These are phyloP conservation scores for Hydrotaea diabolus DNA, from an alignment of 2,888 invertebrate species.

Conservation along the genomic window DNA sequence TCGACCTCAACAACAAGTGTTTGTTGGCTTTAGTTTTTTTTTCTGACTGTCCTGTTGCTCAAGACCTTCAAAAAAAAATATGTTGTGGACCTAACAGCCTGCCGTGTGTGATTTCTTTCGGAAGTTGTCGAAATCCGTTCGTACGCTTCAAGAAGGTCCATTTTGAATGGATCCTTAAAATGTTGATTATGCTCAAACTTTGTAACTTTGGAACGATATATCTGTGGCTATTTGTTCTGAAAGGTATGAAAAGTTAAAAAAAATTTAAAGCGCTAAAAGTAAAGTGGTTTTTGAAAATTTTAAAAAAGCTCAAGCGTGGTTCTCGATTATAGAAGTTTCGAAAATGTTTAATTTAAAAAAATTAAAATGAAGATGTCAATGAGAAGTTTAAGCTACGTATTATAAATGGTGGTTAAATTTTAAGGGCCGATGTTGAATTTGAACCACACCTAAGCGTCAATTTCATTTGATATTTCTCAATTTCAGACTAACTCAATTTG, in stretches of 20 bases:
- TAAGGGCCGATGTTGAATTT: too few species aligned
- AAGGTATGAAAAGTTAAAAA: constrained; percentile 38
- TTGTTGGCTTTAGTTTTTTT: too few species aligned
- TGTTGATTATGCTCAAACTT: constrained; percentile 51
- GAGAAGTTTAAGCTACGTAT: too few species aligned
- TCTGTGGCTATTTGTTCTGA: constrained; percentile 58
- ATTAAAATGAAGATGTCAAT: too few species aligned
- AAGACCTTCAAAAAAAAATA: not conserved
- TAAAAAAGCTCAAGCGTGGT: too few species aligned
- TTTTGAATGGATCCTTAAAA: constrained; percentile 60
- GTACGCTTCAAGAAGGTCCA: not conserved
- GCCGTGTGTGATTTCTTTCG: not conserved
- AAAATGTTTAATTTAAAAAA: too few species aligned
- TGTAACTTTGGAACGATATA: constrained; percentile 59
- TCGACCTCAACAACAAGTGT: not conserved
- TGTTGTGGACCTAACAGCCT: constrained; percentile 57
- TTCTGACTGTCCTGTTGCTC: not conserved
- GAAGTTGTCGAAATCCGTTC: too few species aligned
- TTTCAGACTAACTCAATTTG: too few species aligned
- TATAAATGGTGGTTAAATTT: too few species aligned
- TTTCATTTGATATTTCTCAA: too few species aligned
- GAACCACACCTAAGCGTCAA: too few species aligned
- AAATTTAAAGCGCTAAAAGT: not conserved
- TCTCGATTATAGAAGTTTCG: not conserved
- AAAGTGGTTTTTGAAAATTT: not conserved